Percentiles rank a stretch among this genome's conserved stretches.
These are phyloP conservation scores for Eristalis tenax DNA, from an alignment of 2,888 invertebrate species.

Conservation along the genomic window DNA sequence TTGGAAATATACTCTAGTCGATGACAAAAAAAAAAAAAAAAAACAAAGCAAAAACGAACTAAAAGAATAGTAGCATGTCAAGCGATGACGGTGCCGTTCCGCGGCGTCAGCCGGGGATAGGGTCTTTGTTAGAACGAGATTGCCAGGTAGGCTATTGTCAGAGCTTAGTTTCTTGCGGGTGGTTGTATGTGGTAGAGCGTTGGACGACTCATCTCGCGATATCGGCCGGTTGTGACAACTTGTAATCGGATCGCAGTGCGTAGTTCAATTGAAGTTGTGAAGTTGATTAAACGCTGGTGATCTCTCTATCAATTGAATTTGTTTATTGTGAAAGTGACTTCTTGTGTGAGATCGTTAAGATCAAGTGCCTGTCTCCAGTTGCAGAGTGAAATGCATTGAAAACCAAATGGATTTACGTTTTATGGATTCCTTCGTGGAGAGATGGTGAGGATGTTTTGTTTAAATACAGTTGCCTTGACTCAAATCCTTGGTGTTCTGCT, in stretches of 20 bases:
- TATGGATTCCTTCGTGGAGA: slow-evolving; percentile 62
- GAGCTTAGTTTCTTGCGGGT: slow-evolving; percentile 49
- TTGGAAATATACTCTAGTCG: slow-evolving; percentile 35
- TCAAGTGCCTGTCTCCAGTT: background rate
- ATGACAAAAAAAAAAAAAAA: slow-evolving; percentile 32
- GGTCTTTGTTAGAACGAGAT: slow-evolving; percentile 61
- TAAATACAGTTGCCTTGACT: too few species aligned
- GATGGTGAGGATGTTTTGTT: slow-evolving; percentile 40
- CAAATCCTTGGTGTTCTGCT: too few species aligned
- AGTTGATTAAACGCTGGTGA: slow-evolving; percentile 46
- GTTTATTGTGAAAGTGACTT: background rate
- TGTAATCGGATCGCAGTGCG: background rate
- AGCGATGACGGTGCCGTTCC: background rate
- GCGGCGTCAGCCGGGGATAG: background rate
- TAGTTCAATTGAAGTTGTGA: slow-evolving; percentile 54
- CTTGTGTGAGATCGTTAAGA: background rate
- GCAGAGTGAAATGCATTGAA: slow-evolving; percentile 1
- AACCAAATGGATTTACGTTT: slow-evolving; percentile 62
- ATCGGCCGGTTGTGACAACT: slow-evolving; percentile 12
- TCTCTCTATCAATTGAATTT: background rate
- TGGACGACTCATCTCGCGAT: slow-evolving; percentile 3
- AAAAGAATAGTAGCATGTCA: slow-evolving; percentile 5
- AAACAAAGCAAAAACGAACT: background rate
- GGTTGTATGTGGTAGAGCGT: background rate
- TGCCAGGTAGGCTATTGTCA: slow-evolving; percentile 43